Evolutionary conservation across 2,113 vertebrate genomes (phyloP).

Genomic region (Plecotus auritus): DNA sequence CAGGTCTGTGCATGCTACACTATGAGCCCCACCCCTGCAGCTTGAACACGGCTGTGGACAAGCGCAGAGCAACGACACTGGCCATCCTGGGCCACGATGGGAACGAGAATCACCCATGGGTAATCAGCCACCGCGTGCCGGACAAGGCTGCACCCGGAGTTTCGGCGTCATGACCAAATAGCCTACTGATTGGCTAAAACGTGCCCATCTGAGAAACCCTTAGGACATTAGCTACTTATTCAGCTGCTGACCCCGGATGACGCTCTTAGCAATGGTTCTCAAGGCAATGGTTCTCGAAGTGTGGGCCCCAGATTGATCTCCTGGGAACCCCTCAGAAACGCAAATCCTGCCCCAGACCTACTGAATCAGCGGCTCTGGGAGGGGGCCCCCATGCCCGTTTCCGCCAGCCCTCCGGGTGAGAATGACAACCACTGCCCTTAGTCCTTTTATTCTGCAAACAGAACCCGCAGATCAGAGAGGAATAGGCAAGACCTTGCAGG

Average conservation of each 20-base stretch:
- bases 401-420: rapidly evolving
- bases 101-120: background rate
- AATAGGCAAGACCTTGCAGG: background rate
- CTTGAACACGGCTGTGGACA: background rate
- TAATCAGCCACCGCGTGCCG: background rate
- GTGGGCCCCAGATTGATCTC: background rate
- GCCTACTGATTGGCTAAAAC: background rate
- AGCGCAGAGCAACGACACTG: background rate
- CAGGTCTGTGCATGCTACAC: rapidly evolving
- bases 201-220: background rate
- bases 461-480: rapidly evolving
- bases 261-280: background rate
- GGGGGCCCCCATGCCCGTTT: too few species aligned
- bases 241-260: background rate
- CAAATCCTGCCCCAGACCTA: background rate
- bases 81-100: rapidly evolving
- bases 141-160: background rate
- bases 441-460: background rate
- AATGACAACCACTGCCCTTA: background rate
- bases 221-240: background rate
- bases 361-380: background rate
- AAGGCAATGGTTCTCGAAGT: background rate
- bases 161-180: background rate
- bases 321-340: background rate
- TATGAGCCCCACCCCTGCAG: background rate